These are phyloP conservation scores for Ostrea edulis DNA, from an alignment of 1,140 invertebrate genomes.

Conservation along the genomic window DNA sequence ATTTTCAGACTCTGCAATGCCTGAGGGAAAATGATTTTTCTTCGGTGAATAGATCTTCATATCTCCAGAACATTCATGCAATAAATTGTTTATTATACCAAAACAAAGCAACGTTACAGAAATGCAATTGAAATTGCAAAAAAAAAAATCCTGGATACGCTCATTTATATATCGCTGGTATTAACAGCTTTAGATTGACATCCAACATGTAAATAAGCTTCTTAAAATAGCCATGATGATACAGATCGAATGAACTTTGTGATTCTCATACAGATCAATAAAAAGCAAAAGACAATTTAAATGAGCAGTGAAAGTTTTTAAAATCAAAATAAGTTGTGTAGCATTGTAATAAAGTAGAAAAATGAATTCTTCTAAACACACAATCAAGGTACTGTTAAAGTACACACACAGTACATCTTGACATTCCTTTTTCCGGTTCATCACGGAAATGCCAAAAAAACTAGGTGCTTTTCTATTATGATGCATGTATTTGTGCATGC, in stretches of 20 bases:
- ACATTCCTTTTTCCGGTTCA: slow-evolving; percentile 28
- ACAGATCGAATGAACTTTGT: slow-evolving; percentile 5
- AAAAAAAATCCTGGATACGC: no score
- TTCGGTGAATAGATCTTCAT: no score
- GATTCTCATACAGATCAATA: slow-evolving; percentile 21
- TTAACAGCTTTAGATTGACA: background rate
- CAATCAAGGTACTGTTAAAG: slow-evolving; percentile 15
- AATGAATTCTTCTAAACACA: slow-evolving; percentile 2
- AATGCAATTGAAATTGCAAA: no score
- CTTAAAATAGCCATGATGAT: slow-evolving; percentile 2
- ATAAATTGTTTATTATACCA: no score
- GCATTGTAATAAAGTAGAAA: background rate
- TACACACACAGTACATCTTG: slow-evolving; percentile 15
- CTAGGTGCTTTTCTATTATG: background rate
- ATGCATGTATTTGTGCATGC: slow-evolving; percentile 22
- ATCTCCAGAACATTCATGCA: no score
- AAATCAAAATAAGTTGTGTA: background rate
- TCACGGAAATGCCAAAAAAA: slow-evolving; percentile 31
- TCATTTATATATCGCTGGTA: background rate
- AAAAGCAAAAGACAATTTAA: slow-evolving; percentile 25
- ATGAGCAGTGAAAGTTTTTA: background rate
- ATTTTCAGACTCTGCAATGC: no score
- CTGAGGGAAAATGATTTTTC: no score
- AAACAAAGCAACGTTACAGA: no score
- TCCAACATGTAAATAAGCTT: background rate